A percentile compares a stretch with the other conserved stretches of the same genome.
phyloP scores from a whole-genome alignment of 2,113 vertebrate species.

The Festucalex cinctus region DNA sequence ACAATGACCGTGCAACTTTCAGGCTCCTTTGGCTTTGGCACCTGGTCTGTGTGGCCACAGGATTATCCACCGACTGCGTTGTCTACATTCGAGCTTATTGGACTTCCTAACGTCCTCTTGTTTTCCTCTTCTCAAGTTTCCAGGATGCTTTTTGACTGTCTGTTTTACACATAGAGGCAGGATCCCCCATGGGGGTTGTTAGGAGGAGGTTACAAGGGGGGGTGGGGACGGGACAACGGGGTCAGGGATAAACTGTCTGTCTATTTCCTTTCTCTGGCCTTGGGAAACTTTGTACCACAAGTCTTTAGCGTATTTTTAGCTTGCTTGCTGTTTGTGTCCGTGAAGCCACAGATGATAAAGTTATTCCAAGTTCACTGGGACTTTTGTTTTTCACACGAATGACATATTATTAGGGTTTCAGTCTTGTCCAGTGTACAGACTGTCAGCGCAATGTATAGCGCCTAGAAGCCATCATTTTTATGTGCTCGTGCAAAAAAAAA shows the following conservation, averaged over 20 bases:
- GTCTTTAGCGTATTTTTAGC: constrained; percentile 69
- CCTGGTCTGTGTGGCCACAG: constrained; percentile 66
- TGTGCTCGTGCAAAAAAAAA: constrained; percentile 35
- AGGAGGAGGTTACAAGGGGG: constrained; percentile 64
- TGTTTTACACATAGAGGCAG: constrained; percentile 79
- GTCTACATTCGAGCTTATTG: constrained; percentile 58
- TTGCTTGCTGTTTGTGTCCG: constrained; percentile 54
- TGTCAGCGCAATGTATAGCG: constrained; percentile 38
- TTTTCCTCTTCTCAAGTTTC: constrained; percentile 65
- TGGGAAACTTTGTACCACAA: constrained; percentile 74
- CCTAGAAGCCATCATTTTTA: constrained; percentile 65
- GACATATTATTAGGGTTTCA: constrained; percentile 47
- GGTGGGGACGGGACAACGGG: constrained; percentile 47
- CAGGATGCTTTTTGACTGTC: constrained; percentile 74
- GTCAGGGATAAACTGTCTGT: constrained; percentile 75
- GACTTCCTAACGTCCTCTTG: constrained; percentile 64
- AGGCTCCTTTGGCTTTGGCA: constrained; percentile 52
- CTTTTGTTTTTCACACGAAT: constrained; percentile 57
- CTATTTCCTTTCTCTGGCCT: constrained; percentile 78
- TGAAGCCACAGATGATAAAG: constrained; percentile 53
- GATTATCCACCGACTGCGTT: constrained; percentile 61
- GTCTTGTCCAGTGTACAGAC: constrained; percentile 24
- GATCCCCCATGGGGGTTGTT: constrained; percentile 72
- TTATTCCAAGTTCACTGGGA: constrained; percentile 47
- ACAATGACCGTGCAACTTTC: constrained; percentile 57